phyloP scores from a whole-genome alignment of 2,888 invertebrate genomes.

The Drosophila quasianomalipes region DNA sequence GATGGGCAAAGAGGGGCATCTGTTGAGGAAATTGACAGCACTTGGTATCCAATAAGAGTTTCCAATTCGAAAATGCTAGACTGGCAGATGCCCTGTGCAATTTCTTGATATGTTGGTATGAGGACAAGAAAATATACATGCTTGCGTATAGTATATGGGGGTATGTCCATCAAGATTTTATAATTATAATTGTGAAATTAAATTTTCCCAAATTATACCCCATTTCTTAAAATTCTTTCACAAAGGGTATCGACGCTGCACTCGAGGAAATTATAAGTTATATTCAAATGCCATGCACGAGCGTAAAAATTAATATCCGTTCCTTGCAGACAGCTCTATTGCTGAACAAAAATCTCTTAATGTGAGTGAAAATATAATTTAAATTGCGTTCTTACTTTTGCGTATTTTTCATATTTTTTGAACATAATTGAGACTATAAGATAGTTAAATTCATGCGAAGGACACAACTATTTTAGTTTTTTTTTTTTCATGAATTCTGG shows the following conservation, averaged over 20 bases:
- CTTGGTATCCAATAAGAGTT: constrained; percentile 1
- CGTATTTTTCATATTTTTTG: background rate
- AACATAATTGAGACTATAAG: background rate
- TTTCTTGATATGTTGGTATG: too few species aligned
- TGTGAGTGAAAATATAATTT: background rate
- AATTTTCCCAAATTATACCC: too few species aligned
- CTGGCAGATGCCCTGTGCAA: background rate
- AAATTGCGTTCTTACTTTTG: background rate
- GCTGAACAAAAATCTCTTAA: constrained; percentile 1
- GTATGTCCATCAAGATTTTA: background rate
- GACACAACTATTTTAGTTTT: background rate
- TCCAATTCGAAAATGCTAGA: background rate
- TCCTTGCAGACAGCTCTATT: constrained; percentile 23
- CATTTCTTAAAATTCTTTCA: background rate
- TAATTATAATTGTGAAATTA: background rate
- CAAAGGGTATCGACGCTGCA: constrained; percentile 47
- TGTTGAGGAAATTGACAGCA: constrained; percentile 64
- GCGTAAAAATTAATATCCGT: constrained; percentile 75
- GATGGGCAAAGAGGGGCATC: background rate
- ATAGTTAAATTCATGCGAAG: background rate
- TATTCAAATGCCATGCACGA: constrained; percentile 74
- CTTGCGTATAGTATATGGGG: background rate
- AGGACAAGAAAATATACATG: background rate
- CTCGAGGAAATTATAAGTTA: constrained; percentile 72
- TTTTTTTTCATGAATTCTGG: background rate